A percentile compares a stretch with the other conserved stretches of the same genome.
Evolutionary conservation across 2,113 vertebrate genomes (phyloP).

Genomic region (Scartelaos histophorus): DNA sequence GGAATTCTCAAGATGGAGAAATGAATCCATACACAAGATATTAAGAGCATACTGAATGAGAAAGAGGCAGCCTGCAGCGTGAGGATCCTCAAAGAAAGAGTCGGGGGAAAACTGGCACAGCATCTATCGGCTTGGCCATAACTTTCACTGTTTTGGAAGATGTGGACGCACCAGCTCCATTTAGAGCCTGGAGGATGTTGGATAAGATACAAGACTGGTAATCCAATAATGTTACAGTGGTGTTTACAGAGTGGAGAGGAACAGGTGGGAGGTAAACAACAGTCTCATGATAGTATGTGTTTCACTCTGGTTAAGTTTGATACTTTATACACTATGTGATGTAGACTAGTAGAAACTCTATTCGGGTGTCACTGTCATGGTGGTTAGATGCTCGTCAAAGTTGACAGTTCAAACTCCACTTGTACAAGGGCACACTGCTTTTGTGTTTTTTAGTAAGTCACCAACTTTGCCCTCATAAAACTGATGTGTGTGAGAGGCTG

Average conservation of each 20-base stretch:
- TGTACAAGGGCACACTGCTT: too few relatives aligned
- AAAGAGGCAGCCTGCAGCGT: slow-evolving; percentile 24
- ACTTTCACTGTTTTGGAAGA: slow-evolving; percentile 3
- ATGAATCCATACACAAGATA: not conserved
- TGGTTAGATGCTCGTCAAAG: too few relatives aligned
- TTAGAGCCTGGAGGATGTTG: slow-evolving; percentile 22
- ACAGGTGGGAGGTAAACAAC: not conserved
- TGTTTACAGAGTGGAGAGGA: slow-evolving; percentile 28
- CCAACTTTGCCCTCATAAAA: too few relatives aligned
- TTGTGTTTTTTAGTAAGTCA: too few relatives aligned
- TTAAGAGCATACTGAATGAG: slow-evolving; percentile 32
- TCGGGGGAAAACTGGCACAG: not conserved
- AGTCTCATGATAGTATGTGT: not conserved
- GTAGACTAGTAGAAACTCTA: not conserved
- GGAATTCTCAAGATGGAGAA: slow-evolving; percentile 11
- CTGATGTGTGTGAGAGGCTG: too few relatives aligned
- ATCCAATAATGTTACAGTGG: slow-evolving; percentile 28
- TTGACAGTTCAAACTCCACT: too few relatives aligned
- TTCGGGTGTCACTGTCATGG: too few relatives aligned
- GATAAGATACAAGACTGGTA: slow-evolving; percentile 29
- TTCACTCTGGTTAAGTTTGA: not conserved
- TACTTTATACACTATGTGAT: not conserved
- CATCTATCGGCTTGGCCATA: slow-evolving; percentile 11
- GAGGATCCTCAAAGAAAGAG: slow-evolving; percentile 22
- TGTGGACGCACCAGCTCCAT: slow-evolving; percentile 14